These are phyloP conservation scores for Sinocyclocheilus grahami DNA, from an alignment of 2,113 vertebrate species.

Conservation along the genomic window DNA sequence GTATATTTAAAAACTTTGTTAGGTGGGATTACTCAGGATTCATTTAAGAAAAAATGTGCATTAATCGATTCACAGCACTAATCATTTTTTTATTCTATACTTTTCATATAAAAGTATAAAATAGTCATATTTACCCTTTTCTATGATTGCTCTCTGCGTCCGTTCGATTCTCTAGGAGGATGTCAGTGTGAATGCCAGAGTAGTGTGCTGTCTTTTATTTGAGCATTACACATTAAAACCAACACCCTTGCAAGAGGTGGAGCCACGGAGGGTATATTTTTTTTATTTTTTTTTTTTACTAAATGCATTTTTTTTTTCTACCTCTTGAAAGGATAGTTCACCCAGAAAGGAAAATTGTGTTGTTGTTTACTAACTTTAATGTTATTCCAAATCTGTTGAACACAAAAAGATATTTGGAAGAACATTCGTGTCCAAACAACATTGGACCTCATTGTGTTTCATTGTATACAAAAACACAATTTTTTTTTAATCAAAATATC, in stretches of 20 bases:
- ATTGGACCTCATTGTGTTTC: background rate
- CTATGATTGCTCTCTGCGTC: background rate
- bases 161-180: background rate
- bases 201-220: background rate
- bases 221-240: background rate
- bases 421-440: too few relatives aligned
- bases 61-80: too few relatives aligned
- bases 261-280: background rate
- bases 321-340: too few relatives aligned
- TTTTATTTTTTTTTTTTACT: background rate
- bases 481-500: background rate
- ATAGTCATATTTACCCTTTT: conserved; percentile 7
- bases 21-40: too few relatives aligned
- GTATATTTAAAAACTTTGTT: too few relatives aligned
- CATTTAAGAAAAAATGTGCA: too few relatives aligned
- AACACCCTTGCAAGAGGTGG: conserved; percentile 7
- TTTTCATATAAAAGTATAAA: background rate
- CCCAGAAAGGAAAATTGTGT: too few relatives aligned
- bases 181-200: background rate
- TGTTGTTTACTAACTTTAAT: background rate
- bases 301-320: too few relatives aligned
- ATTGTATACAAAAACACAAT: background rate
- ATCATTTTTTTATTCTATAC: too few relatives aligned
- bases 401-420: too few relatives aligned
- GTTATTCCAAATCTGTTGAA: background rate